phyloP scores from a whole-genome alignment of 2,797 vertebrate genomes.

The Sebastes oblongus region DNA sequence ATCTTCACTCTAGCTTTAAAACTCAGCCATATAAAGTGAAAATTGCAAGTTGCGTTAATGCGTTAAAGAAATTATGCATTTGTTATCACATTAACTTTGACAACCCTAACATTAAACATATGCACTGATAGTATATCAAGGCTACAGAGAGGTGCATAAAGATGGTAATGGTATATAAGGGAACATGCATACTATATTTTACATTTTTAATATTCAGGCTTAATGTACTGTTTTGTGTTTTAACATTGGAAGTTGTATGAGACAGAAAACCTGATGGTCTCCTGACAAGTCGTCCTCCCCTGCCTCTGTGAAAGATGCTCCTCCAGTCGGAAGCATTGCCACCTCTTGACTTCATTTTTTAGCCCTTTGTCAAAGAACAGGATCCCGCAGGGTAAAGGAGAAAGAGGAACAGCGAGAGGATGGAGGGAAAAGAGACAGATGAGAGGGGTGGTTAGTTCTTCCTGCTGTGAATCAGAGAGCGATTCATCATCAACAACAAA shows the following conservation, averaged over 20 bases:
- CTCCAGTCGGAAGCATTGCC: constrained; percentile 48
- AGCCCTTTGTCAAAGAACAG: constrained; percentile 67
- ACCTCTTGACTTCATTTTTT: constrained; percentile 75
- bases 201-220: neutral
- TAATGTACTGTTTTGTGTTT: neutral
- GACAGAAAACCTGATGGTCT: neutral
- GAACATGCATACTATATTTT: neutral
- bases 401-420: constrained; percentile 25
- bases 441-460: constrained; percentile 43
- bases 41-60: too few species aligned
- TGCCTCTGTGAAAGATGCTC: constrained; percentile 58
- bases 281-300: constrained; percentile 24
- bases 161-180: too few species aligned
- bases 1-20: too few species aligned
- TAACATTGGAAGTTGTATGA: neutral
- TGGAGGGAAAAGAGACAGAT: constrained; percentile 44
- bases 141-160: too few species aligned
- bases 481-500: constrained; percentile 52
- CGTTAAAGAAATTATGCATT: too few species aligned
- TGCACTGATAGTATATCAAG: too few species aligned
- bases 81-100: too few species aligned
- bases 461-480: constrained; percentile 50
- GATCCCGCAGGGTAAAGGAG: constrained; percentile 52
- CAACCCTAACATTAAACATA: too few species aligned
- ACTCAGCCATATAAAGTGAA: too few species aligned